Evolutionary conservation across 2,888 invertebrate genomes (phyloP).

Genomic region (Lingula anatina): DNA sequence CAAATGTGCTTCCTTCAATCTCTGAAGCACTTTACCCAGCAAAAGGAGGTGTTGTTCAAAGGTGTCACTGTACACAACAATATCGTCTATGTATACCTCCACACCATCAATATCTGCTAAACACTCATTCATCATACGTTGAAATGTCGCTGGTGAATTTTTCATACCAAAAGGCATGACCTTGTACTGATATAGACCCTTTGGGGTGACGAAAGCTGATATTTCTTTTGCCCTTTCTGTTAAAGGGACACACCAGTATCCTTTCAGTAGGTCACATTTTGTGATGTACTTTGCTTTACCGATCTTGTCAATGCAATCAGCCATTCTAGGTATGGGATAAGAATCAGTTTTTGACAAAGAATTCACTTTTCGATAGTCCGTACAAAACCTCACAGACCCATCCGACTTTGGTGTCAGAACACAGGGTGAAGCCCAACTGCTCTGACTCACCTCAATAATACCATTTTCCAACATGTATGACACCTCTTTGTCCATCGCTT

Average conservation of each 20-base stretch:
- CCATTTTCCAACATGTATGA: too few species aligned
- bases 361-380: conserved; percentile 20
- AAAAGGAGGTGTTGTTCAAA: conserved; percentile 6
- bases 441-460: background rate
- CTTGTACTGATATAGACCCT: conserved; percentile 6
- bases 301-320: conserved; percentile 21
- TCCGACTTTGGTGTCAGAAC: background rate
- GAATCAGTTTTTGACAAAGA: conserved; percentile 17
- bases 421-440: background rate
- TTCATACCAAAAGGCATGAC: conserved; percentile 11
- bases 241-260: conserved; percentile 9
- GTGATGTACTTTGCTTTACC: conserved; percentile 16
- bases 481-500: too few species aligned
- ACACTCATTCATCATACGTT: conserved; percentile 2
- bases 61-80: conserved; percentile 1
- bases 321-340: conserved; percentile 20
- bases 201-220: conserved; percentile 7
- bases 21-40: too few species aligned
- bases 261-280: conserved; percentile 19
- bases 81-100: conserved; percentile 3
- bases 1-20: too few species aligned
- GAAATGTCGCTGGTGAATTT: conserved; percentile 6
- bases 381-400: conserved; percentile 7
- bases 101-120: background rate
- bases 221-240: conserved; percentile 7